phyloP scores from a whole-genome alignment of 2,888 invertebrate genomes.

The Lysandra coridon region DNA sequence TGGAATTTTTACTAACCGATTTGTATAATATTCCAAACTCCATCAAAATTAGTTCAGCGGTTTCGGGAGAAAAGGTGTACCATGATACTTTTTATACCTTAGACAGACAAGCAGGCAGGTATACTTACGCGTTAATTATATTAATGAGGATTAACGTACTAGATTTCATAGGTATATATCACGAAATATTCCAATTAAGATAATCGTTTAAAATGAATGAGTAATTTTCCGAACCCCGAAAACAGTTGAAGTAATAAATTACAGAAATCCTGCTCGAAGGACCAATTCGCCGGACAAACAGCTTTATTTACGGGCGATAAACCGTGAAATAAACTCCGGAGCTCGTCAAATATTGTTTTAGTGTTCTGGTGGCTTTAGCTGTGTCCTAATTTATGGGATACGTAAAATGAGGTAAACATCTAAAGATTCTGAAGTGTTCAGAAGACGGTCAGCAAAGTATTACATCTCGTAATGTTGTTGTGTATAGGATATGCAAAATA shows the following conservation, averaged over 20 bases:
- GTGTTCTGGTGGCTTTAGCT: neutral
- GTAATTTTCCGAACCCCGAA: neutral
- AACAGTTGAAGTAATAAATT: neutral
- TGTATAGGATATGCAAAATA: too few species aligned
- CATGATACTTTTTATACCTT: too few species aligned
- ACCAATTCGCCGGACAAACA: neutral
- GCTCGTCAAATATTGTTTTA: constrained; percentile 19
- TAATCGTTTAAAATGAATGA: neutral
- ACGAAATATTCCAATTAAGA: neutral
- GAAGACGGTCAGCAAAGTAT: neutral
- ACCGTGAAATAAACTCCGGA: neutral
- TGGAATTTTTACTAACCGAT: too few species aligned
- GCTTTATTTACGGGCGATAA: constrained; percentile 7
- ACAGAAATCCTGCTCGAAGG: neutral
- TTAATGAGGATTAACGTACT: neutral
- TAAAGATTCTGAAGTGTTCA: neutral
- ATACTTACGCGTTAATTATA: too few species aligned
- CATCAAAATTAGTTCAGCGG: too few species aligned
- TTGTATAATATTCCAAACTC: too few species aligned
- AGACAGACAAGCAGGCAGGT: too few species aligned
- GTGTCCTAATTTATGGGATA: neutral
- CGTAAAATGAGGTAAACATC: neutral
- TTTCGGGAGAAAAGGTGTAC: too few species aligned
- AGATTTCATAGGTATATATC: neutral
- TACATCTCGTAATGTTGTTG: neutral